Base-by-base conservation (phyloP, 2,888 invertebrate species). In the Acleris cristana region DNA sequence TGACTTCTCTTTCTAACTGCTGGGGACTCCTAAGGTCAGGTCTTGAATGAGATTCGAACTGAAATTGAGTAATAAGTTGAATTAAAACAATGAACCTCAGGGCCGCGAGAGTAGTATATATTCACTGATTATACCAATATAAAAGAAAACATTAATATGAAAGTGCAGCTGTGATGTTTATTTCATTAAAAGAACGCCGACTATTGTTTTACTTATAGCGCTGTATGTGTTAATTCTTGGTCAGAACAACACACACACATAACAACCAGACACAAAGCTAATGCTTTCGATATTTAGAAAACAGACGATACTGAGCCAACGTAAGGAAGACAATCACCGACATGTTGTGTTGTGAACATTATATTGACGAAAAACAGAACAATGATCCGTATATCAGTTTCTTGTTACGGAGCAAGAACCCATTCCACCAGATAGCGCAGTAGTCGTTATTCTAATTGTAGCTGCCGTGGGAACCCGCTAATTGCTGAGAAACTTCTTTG, bases 1-100 rank as follows among this genome's bases (percentile, higher is more conserved):
- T 83, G 69, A 93, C 93, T 78, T 95, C 95, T 74, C 95, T 84
- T 83, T 95, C 95, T 54, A 95, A 77, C 80, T 95, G 95, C 76
- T 95, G 95, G 5, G 94, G 94, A 79, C 95, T 95, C 79, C 95
- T 84, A 56, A 94, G 87, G 78, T 94, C 94, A 48, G 85, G 74
- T 76, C 93, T 85, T 69, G 90, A 92, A 74, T 91, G 89, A 63
- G 89, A 86, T 68, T 87, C 93, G 64, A 89, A 88, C 93, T 93
- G 85, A 54, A 87, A 90, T 48, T 48, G 26, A 2, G n/a, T 51
- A 18, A 26, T n/a, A 23, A 48, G n/a, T 12, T n/a, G n/a, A 45
- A 23, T 54, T 18, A 10, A 54, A 30, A 18, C 14, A 30, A 23
- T 26, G 0, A 2, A 19, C 6, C 21, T 4, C 40, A 34, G 10